phyloP scores from a whole-genome alignment of 2,888 invertebrate species.

The Scaptomyza caliginosa region DNA sequence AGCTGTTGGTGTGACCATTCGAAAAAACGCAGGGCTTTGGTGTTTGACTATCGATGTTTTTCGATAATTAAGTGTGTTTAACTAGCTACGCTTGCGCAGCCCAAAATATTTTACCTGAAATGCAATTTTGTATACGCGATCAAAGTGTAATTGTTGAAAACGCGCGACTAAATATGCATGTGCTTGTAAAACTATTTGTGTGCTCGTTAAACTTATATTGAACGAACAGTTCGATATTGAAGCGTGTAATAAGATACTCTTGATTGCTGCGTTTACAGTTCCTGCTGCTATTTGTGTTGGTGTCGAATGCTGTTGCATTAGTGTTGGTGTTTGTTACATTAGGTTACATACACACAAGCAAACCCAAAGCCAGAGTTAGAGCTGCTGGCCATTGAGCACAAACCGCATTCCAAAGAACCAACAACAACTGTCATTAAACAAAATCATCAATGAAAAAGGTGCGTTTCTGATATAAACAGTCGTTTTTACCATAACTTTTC shows the following conservation, averaged over 20 bases:
- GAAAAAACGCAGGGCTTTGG: not conserved
- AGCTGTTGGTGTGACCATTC: constrained; percentile 38
- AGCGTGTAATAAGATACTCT: constrained; percentile 31
- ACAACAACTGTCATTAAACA: constrained; percentile 5
- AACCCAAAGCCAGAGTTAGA: constrained; percentile 27
- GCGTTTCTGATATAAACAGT: constrained; percentile 29
- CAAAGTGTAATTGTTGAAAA: not conserved
- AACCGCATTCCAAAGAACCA: constrained; percentile 60
- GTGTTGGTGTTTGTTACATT: constrained; percentile 41
- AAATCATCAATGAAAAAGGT: constrained; percentile 72
- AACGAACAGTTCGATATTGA: not conserved
- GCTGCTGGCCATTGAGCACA: constrained; percentile 57
- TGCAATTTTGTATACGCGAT: not conserved
- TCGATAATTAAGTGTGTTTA: constrained; percentile 27
- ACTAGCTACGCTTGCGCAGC: constrained; percentile 57
- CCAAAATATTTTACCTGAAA: not conserved
- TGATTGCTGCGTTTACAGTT: constrained; percentile 46
- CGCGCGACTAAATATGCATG: not conserved
- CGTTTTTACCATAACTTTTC: constrained; percentile 23
- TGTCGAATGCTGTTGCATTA: constrained; percentile 24
- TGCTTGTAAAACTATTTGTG: not conserved
- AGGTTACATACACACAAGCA: constrained; percentile 41
- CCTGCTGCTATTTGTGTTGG: constrained; percentile 12
- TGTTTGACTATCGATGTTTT: constrained; percentile 28
- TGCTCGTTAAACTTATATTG: not conserved